Base-by-base conservation (phyloP, 1,140 invertebrate species). In the Rhopalosiphum padi region DNA sequence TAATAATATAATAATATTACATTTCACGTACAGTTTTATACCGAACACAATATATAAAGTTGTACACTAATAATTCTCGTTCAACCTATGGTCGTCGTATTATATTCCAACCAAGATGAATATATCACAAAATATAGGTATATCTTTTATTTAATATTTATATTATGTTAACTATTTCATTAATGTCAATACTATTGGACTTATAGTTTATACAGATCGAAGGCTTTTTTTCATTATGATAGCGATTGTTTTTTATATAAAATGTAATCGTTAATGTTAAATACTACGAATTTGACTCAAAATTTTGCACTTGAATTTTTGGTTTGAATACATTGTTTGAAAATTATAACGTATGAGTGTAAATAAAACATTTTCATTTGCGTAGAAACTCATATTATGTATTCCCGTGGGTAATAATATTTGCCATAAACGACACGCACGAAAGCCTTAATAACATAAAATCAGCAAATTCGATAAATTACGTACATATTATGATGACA, bases 351-450 rank as follows among this genome's bases (percentile, higher is more conserved):
- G 6, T 21, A 37, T 22, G 46, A 87, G 23, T 87, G 25, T 87
- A 87, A 87, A 87, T 87, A 46, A 87, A 37, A 87, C 23, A 25
- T 30, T 87, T 87, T 87, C 4, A 87, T 87, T 87, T 87, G 3
- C 15, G 30, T 46, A n/a, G 41, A 86, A 46, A 87, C 85, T 87
- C 30, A 87, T n/a, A 87, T 87, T 8, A 48, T 48, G 37, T 35
- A 48, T 48, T 35, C 43, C 30, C 46, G 51, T 46, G 43, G n/a
- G 86, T 48, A 48, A 21, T 48, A 30, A n/a, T n/a, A n/a, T 48
- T 43, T 87, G 18, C 43, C 30, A 87, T 22, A 35, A 48, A 87
- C 46, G 46, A 48, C 43, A 48, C 46, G 43, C 46, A 55, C 35
- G 35, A 37, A 89, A 37, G n/a, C 4, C 35, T 55, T 53, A 37